A percentile compares a stretch with the other conserved stretches of the same genome.
These are phyloP conservation scores for Crypturellus undulatus DNA, from an alignment of 2,113 vertebrate genomes.

Conservation along the genomic window DNA sequence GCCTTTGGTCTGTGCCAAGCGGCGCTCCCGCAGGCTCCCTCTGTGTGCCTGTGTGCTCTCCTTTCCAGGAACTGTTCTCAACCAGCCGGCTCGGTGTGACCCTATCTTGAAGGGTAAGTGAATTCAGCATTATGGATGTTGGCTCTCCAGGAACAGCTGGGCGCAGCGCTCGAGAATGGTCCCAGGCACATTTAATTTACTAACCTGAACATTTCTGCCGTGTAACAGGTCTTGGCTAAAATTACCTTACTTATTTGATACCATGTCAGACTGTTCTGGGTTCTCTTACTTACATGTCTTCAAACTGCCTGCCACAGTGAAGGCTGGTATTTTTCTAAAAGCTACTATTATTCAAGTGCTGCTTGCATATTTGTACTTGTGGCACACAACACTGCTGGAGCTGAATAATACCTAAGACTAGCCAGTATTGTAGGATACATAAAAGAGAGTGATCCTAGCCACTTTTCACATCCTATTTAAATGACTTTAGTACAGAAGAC, in stretches of 20 bases:
- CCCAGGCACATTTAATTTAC: not conserved
- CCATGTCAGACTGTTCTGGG: not conserved
- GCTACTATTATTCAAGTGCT: not conserved
- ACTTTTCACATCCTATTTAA: not conserved
- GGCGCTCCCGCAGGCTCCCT: not conserved
- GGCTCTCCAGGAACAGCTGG: not conserved
- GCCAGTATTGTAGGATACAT: not conserved
- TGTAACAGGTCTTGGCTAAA: not conserved
- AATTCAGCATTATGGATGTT: not conserved
- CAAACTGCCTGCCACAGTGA: not conserved
- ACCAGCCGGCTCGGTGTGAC: not conserved
- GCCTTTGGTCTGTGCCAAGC: not conserved
- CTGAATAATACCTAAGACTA: not conserved
- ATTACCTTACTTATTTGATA: not conserved
- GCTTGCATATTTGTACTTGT: not conserved
- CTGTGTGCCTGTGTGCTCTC: fast-evolving
- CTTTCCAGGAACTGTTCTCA: not conserved
- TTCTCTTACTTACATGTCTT: not conserved
- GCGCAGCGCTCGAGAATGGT: not conserved
- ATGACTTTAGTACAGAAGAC: not conserved
- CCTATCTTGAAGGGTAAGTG: not conserved
- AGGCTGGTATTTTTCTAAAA: not conserved
- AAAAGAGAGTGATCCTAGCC: not conserved
- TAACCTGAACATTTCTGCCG: not conserved
- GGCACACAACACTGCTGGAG: not conserved